Base-by-base conservation (phyloP, 1,140 invertebrate species). In the Anagrus nilaparvatae region DNA sequence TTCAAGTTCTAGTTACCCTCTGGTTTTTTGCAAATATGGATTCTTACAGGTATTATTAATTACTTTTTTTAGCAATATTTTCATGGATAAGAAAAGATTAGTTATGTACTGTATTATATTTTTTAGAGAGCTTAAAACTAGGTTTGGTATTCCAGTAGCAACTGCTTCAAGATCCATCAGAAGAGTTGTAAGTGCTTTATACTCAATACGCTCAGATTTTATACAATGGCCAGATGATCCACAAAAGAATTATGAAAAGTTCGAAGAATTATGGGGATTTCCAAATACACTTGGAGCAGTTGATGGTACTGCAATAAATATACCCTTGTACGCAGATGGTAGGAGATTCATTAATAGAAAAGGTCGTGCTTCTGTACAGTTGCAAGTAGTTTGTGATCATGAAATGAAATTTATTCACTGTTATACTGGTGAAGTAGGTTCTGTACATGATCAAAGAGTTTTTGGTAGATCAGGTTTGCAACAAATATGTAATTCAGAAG, bases 261-360 rank as follows among this genome's bases (percentile, higher is more conserved):
- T 36, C 7, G 5, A 16, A 18, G 12, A 20, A 19, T n/a, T 12
- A 5, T 20, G n/a, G 6, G 34, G 19, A 36, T 50, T 50, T 46
- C 46, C 42, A 32, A 36, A 41, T 29, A 31, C 27, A 41, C 24
- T 50, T 24, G 49, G 49, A 40, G 41, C 41, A 18, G 35, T 50
- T 28, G 46, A 50, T 45, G 42, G 46, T 24, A 48, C 46, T 33
- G 41, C 44, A 21, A 46, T 50, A 21, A 21, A 21, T 29, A 48
- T 50, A 35, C 17, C 35, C 33, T 24, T 40, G 21, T 41, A 45
- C 17, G 36, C 44, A 42, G 31, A 45, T 35, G 39, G 47, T 40
- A 19, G 29, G 27, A 32, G 24, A 39, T 18, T 5, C 14, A 18
- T 36, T 18, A 36, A 12, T 27, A 27, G 24, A 6, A 27, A 27